Evolutionary conservation across 2,888 invertebrate genomes (phyloP).

Genomic region (Melanargia galathea): DNA sequence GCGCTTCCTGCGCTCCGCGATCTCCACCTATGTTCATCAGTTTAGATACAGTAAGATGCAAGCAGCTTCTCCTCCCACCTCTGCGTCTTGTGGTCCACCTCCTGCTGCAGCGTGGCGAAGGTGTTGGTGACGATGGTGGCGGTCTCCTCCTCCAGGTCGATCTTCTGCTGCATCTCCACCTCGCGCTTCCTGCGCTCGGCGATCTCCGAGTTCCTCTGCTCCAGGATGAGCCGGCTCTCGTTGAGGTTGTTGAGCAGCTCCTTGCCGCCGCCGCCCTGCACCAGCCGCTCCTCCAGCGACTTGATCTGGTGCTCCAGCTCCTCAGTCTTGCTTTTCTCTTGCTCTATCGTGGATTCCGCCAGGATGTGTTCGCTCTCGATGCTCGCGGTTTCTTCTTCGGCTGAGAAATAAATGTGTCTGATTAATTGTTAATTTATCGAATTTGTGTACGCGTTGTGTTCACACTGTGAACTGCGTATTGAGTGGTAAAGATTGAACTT

Average conservation of each 20-base stretch:
- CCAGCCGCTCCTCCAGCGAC: conserved; percentile 95
- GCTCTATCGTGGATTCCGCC: conserved; percentile 80
- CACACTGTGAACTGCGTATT: neutral
- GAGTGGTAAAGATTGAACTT: neutral
- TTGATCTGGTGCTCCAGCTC: conserved; percentile 90
- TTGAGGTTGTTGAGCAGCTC: conserved; percentile 98
- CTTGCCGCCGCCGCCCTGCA: conserved; percentile 88
- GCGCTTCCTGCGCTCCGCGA: too few species aligned
- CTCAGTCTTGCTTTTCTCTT: conserved; percentile 87
- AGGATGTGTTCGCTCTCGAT: conserved; percentile 76
- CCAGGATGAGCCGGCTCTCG: conserved; percentile 94
- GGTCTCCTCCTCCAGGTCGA: conserved; percentile 96
- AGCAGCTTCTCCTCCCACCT: conserved; percentile 49
- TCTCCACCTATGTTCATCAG: too few species aligned
- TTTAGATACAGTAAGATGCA: too few species aligned
- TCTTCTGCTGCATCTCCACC: conserved; percentile 96
- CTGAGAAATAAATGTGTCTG: conserved; percentile 45
- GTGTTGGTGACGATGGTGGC: conserved; percentile 95
- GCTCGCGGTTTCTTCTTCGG: conserved; percentile 68
- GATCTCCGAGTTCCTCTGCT: conserved; percentile 91
- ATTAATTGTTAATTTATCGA: neutral
- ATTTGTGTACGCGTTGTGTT: neutral
- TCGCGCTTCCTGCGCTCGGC: conserved; percentile 93
- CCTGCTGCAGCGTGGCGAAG: conserved; percentile 95
- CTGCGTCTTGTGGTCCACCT: conserved; percentile 97